A percentile compares a stretch with the other conserved stretches of the same genome.
phyloP scores from a whole-genome alignment of 1,140 invertebrate genomes.

The Hydropsyche tenuis region DNA sequence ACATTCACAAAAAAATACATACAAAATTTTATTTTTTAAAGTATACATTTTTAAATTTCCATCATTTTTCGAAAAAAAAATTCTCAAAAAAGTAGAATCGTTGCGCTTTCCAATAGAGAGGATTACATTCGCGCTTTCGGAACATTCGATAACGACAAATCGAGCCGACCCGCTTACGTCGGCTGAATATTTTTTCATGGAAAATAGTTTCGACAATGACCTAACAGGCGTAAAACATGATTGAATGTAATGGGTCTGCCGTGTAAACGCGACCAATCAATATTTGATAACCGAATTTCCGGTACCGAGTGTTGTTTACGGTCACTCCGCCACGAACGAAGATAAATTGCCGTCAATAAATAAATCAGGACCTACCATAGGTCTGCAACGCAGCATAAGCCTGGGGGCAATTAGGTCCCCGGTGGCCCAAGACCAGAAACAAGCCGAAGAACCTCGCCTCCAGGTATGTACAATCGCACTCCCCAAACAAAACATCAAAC shows the following conservation, averaged over 20 bases:
- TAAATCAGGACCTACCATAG: conserved; percentile 34
- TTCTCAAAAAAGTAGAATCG: no score
- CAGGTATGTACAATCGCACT: conserved; percentile 24
- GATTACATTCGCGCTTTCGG: no score
- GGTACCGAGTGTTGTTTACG: conserved; percentile 12
- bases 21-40: no score
- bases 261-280: conserved; percentile 5
- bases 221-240: no score
- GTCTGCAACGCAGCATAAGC: conserved; percentile 34
- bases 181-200: no score
- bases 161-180: no score
- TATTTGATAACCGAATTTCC: conserved; percentile 30
- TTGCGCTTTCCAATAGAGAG: no score
- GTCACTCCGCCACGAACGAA: conserved; percentile 14
- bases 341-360: conserved; percentile 43
- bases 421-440: conserved; percentile 24
- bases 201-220: no score
- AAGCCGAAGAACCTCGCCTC: conserved; percentile 16
- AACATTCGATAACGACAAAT: no score
- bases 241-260: neutral
- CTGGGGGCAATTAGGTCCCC: conserved; percentile 37
- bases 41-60: no score
- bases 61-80: no score
- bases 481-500: conserved; percentile 27
- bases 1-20: no score